phyloP scores from a whole-genome alignment of 2,797 vertebrate species.

The Rhynchotus rufescens region DNA sequence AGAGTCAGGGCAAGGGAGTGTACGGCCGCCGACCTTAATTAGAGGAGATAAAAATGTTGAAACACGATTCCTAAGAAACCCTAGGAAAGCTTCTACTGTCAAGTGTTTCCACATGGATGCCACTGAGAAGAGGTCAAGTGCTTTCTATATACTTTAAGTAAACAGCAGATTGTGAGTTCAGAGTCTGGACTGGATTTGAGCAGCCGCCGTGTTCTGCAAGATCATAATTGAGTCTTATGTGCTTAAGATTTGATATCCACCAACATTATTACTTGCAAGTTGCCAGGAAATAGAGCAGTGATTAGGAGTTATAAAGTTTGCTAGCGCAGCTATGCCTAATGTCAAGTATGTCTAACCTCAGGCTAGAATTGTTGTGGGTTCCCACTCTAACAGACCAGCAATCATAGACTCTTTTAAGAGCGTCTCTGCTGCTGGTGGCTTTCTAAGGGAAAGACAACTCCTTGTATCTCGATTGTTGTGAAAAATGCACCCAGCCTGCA shows the following conservation, averaged over 20 bases:
- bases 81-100: conserved; percentile 16
- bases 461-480: background rate
- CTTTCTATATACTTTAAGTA: conserved; percentile 63
- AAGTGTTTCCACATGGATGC: conserved; percentile 51
- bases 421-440: background rate
- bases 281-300: background rate
- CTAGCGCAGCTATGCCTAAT: background rate
- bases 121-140: conserved; percentile 49
- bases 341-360: background rate
- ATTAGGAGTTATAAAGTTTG: conserved; percentile 22
- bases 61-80: conserved; percentile 45
- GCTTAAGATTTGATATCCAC: conserved; percentile 31
- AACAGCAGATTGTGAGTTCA: conserved; percentile 36
- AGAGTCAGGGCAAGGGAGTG: conserved; percentile 5
- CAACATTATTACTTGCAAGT: background rate
- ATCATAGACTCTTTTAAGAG: background rate
- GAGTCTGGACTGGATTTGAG: conserved; percentile 45
- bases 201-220: conserved; percentile 17
- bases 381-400: background rate
- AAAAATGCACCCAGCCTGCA: conserved; percentile 11
- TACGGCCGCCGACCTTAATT: conserved; percentile 29
- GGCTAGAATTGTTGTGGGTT: background rate
- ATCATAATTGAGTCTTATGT: conserved; percentile 41
- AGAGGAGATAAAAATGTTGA: conserved; percentile 37
- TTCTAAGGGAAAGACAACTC: background rate